Evolutionary conservation across 2,888 invertebrate genomes (phyloP), one percentile per base, ranked within the genome.

Genomic region (Belgica antarctica): DNA sequence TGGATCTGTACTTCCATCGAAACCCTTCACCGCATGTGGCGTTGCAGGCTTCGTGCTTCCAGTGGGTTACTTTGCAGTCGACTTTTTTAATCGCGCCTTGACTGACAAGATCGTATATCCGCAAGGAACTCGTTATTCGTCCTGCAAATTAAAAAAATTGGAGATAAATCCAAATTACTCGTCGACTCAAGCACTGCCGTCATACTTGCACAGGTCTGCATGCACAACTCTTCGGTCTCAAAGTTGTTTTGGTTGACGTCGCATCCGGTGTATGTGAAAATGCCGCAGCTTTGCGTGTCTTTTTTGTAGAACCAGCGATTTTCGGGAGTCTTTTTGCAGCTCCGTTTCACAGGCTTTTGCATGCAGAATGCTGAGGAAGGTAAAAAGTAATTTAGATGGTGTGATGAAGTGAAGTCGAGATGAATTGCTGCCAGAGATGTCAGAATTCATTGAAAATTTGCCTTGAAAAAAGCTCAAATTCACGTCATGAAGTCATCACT

Each of bases 241-340:
- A 96, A 96, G 78, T 93, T 93, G 79, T 96, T 96, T 52, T 84
- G 84, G 78, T 94, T 96, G 1, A 90, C 92, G 61, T 90, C 88
- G 77, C 97, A 97, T 41, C 95, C 96, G 24, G 89, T 89, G 81
- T 89, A 96, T 69, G 86, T 87, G 80, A 96, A 97, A 3, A 90
- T 85, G 74, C 87, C 87, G 77, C 97, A 97, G 27, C 83, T 83
- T 22, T 86, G 85, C 34, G 83, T 83, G 22, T 83, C 78, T 24
- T 83, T 82, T 78, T 96, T 90, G 78, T 88, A 96, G 81, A 89
- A 93, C 90, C 92, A 95, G n/a, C 90, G 84, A 61, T 85, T 85
- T 75, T 87, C 86, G 87, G 87, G 19, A 87, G 88, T 22, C 89
- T 85, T 76, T 94, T 95, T 1, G 87, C 87, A 1, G 94, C 94